phyloP scores from a whole-genome alignment of 2,888 invertebrate genomes.

The Meiosimyza decipiens region DNA sequence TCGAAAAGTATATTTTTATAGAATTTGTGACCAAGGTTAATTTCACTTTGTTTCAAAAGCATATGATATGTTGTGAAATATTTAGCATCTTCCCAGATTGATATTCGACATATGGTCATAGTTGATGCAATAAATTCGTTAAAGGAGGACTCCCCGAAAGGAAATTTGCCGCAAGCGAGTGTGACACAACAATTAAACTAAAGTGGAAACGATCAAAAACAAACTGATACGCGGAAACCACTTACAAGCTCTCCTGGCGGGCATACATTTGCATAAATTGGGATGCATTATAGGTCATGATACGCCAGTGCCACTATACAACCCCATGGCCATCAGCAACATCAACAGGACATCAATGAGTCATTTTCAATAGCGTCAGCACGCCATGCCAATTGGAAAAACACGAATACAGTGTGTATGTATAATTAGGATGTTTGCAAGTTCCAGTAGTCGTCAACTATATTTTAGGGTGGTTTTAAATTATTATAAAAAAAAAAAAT shows the following conservation, averaged over 20 bases:
- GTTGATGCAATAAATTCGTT: conserved; percentile 16
- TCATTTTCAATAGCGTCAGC: conserved; percentile 31
- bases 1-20: too few relatives aligned
- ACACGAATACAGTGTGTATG: background rate
- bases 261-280: conserved; percentile 60
- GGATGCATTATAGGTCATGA: too few relatives aligned
- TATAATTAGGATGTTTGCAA: conserved; percentile 3
- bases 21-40: too few relatives aligned
- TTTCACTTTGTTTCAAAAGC: too few relatives aligned
- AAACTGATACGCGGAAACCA: conserved; percentile 42
- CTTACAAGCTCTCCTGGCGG: conserved; percentile 36
- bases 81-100: too few relatives aligned
- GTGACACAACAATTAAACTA: conserved; percentile 63
- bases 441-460: too few relatives aligned
- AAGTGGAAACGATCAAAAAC: conserved; percentile 64
- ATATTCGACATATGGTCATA: conserved; percentile 17
- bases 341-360: conserved; percentile 31
- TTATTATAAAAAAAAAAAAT: too few relatives aligned
- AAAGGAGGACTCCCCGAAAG: background rate
- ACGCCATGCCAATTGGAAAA: conserved; percentile 46
- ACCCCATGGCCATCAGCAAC: conserved; percentile 23
- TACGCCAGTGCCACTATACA: background rate
- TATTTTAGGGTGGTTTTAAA: too few relatives aligned
- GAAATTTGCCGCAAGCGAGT: conserved; percentile 38
- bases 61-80: too few relatives aligned